Evolutionary conservation across 1,140 invertebrate genomes (phyloP).

Genomic region (Scaptomyza hsui): DNA sequence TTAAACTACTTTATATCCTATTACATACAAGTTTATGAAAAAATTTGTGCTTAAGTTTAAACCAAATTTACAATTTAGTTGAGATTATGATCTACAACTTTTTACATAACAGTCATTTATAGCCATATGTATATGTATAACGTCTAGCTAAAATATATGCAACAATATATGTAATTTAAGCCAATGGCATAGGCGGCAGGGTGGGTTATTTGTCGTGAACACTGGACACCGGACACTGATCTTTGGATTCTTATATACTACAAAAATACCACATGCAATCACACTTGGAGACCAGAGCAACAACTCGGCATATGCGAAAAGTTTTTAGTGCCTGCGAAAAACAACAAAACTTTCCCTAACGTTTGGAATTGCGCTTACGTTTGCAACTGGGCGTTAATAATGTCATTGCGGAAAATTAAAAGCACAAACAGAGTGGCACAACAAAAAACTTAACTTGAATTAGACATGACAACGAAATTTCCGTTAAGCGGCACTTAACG

Average conservation of each 20-base stretch:
- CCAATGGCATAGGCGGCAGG: conserved; percentile 41
- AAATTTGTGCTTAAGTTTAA: conserved; percentile 80
- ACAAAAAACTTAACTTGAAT: not conserved
- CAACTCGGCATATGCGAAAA: too few species aligned
- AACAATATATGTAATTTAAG: conserved; percentile 45
- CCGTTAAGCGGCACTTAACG: not conserved
- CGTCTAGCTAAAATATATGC: conserved; percentile 69
- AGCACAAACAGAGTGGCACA: not conserved
- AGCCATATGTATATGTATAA: conserved; percentile 54
- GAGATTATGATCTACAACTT: conserved; percentile 68
- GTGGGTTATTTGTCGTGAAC: conserved; percentile 36
- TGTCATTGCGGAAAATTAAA: too few species aligned
- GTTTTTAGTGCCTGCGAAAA: too few species aligned
- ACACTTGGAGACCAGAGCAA: too few species aligned
- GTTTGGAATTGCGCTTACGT: too few species aligned
- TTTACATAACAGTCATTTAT: conserved; percentile 39
- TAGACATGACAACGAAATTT: not conserved
- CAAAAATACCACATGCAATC: too few species aligned
- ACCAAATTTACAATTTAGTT: conserved; percentile 81
- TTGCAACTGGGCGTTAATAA: too few species aligned
- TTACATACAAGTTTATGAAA: conserved; percentile 74
- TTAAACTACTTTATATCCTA: conserved; percentile 71
- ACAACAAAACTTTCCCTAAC: too few species aligned
- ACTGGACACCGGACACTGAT: conserved; percentile 11
- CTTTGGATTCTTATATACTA: too few species aligned